Evolutionary conservation across 2,797 vertebrate genomes (phyloP).

Genomic region (Enteromius trimaculatus): DNA sequence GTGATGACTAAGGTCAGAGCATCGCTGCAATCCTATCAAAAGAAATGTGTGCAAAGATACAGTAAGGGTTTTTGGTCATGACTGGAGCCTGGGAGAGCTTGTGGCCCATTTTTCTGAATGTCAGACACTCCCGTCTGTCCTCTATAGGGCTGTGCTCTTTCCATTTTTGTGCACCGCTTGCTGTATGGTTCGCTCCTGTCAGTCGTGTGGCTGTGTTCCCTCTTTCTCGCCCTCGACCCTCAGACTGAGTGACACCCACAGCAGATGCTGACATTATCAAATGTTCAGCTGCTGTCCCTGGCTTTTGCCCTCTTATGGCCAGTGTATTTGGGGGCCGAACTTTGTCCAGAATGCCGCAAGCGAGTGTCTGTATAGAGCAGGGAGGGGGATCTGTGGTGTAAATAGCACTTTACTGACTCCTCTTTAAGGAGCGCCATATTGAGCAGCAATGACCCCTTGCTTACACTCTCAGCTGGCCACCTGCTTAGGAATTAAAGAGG

Average conservation of each 20-base stretch:
- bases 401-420: conserved; percentile 80
- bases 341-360: conserved; percentile 73
- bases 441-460: conserved; percentile 43
- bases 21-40: not conserved
- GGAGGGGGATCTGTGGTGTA: conserved; percentile 76
- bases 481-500: conserved; percentile 36
- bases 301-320: conserved; percentile 98
- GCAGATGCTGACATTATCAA: conserved; percentile 99
- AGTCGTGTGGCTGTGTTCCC: conserved; percentile 67
- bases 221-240: conserved; percentile 24
- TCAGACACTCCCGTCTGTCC: conserved; percentile 40
- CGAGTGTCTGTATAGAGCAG: conserved; percentile 65
- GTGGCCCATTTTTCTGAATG: conserved; percentile 46
- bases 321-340: conserved; percentile 85
- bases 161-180: conserved; percentile 64
- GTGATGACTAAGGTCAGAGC: conserved; percentile 36
- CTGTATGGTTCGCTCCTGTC: conserved; percentile 44
- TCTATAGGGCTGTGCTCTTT: conserved; percentile 75
- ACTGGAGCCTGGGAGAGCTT: conserved; percentile 26
- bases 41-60: conserved; percentile 1
- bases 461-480: conserved; percentile 4
- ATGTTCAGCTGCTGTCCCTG: conserved; percentile 85
- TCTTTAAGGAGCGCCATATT: conserved; percentile 47
- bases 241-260: conserved; percentile 90
- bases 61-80: conserved; percentile 23